Evolutionary conservation across 2,888 invertebrate genomes (phyloP).

Genomic region (Leucozona laternaria): DNA sequence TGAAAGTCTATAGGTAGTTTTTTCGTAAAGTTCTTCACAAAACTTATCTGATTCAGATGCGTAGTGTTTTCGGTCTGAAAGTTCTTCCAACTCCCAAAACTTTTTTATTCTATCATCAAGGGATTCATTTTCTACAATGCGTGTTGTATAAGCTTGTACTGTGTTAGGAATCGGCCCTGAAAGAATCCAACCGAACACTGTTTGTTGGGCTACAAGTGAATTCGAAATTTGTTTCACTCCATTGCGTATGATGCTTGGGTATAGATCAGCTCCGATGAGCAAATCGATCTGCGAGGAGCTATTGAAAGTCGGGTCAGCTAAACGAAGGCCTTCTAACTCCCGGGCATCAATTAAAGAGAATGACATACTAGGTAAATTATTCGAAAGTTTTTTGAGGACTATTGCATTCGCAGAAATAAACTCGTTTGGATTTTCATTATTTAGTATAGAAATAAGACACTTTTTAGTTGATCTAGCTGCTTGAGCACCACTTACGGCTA

Average conservation of each 20-base stretch:
- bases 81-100: too few species aligned
- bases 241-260: neutral
- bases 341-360: neutral
- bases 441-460: neutral
- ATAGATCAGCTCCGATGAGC: too few species aligned
- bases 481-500: neutral
- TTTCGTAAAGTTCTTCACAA: too few species aligned
- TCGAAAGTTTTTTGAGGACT: neutral
- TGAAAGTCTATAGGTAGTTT: too few species aligned
- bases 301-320: neutral
- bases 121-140: too few species aligned
- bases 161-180: too few species aligned
- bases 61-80: too few species aligned
- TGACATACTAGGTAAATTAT: neutral
- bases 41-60: too few species aligned
- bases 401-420: neutral
- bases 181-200: too few species aligned
- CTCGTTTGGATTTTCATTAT: too few species aligned
- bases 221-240: neutral
- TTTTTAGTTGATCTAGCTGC: neutral
- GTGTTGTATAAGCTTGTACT: too few species aligned
- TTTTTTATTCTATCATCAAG: too few species aligned
- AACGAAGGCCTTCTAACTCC: neutral
- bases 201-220: constrained; percentile 6
- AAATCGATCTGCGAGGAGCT: neutral